Conservation (phyloP, 2,888 invertebrate genomes). For the Lysandra bellargus region DNA sequence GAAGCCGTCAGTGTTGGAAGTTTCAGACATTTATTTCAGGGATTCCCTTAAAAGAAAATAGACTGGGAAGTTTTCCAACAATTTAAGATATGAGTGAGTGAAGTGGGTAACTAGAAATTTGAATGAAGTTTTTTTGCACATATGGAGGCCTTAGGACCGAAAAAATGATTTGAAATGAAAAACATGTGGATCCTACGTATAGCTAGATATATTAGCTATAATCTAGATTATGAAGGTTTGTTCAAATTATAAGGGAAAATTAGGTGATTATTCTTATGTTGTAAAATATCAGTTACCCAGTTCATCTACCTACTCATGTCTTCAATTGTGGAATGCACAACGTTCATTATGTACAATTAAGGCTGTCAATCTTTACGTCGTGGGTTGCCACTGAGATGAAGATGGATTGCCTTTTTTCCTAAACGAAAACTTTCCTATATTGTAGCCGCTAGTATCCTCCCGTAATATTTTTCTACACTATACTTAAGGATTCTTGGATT, state of each 20-base stretch:
- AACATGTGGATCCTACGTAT: too few relatives aligned
- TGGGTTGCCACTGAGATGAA: conserved; percentile 41
- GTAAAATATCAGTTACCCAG: too few relatives aligned
- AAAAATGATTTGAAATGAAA: too few relatives aligned
- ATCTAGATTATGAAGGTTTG: too few relatives aligned
- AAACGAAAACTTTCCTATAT: conserved; percentile 13
- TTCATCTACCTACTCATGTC: too few relatives aligned
- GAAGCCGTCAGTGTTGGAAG: conserved; percentile 18
- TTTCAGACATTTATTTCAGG: conserved; percentile 18
- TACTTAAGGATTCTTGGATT: too few relatives aligned
- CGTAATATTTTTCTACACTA: background rate
- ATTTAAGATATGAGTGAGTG: background rate
- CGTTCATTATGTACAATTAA: conserved; percentile 45
- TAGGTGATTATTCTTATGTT: too few relatives aligned
- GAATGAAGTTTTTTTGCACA: too few relatives aligned
- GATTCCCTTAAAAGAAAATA: conserved; percentile 34
- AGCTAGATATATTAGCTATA: too few relatives aligned
- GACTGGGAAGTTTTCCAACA: conserved; percentile 40
- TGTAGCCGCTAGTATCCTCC: background rate
- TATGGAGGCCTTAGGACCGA: too few relatives aligned
- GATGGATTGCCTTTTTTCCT: conserved; percentile 39
- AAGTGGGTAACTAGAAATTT: too few relatives aligned
- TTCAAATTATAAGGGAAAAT: too few relatives aligned
- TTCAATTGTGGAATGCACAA: conserved; percentile 35
- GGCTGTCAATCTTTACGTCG: conserved; percentile 46